A percentile compares a stretch with the other conserved stretches of the same genome.
Evolutionary conservation across 53 echinoderm and acorn worm genomes (phyloP).

Genomic region (Stichopus horrens): DNA sequence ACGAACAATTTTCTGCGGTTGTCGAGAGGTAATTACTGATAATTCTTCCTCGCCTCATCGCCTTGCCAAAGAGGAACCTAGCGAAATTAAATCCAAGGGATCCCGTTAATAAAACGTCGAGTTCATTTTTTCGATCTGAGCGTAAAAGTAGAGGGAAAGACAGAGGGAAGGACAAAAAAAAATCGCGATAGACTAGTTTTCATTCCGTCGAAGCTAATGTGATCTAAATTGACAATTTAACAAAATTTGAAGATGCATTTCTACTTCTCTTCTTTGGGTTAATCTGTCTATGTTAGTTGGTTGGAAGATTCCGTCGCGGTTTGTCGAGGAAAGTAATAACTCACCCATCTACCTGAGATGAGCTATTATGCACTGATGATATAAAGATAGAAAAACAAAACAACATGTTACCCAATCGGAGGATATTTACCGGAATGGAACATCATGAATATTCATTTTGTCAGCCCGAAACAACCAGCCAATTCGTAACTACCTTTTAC

Average conservation of each 20-base stretch:
- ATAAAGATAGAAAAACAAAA: no score
- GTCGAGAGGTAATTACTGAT: slow-evolving; percentile 37
- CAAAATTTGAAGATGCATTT: slow-evolving; percentile 13
- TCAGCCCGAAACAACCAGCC: not conserved
- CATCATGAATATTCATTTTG: not conserved
- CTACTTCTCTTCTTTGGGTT: not conserved
- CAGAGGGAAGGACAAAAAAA: not conserved
- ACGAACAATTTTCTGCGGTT: slow-evolving; percentile 42
- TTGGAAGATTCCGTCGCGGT: not conserved
- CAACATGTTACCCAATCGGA: not conserved
- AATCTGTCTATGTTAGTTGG: slow-evolving; percentile 25
- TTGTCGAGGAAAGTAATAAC: slow-evolving; percentile 4
- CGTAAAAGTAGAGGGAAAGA: not conserved
- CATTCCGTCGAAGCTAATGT: slow-evolving; percentile 31
- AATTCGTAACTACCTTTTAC: not conserved
- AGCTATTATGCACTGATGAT: not conserved
- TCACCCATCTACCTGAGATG: not conserved
- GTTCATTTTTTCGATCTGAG: slow-evolving; percentile 15
- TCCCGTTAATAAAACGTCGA: slow-evolving; percentile 21
- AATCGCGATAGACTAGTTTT: slow-evolving; percentile 37
- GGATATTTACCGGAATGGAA: not conserved
- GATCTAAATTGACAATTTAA: slow-evolving; percentile 43
- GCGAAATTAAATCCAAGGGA: slow-evolving; percentile 30
- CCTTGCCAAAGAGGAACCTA: slow-evolving; percentile 36
- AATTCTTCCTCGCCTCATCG: slow-evolving; percentile 43